Evolutionary conservation across 2,888 invertebrate genomes (phyloP).

Genomic region (Actias luna): DNA sequence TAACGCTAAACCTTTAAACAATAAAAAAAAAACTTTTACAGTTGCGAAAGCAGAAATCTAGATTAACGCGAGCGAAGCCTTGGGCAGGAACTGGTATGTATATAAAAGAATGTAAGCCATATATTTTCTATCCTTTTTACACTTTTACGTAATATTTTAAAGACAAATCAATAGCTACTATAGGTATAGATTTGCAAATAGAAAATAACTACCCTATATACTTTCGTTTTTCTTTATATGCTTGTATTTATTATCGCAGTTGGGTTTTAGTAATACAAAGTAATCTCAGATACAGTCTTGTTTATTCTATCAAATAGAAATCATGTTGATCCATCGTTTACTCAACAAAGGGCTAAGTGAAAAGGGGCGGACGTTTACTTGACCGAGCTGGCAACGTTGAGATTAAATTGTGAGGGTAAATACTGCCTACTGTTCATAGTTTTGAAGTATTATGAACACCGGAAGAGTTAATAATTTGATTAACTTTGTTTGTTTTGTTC

Average conservation of each 20-base stretch:
- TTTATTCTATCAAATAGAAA: constrained; percentile 18
- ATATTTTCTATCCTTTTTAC: no score
- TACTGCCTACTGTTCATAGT: background rate
- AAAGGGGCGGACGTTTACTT: constrained; percentile 45
- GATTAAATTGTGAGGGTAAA: background rate
- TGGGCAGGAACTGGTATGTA: no score
- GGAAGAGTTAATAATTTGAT: background rate
- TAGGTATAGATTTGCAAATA: no score
- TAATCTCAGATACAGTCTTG: constrained; percentile 13
- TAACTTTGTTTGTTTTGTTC: background rate
- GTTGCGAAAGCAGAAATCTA: no score
- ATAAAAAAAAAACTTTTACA: no score
- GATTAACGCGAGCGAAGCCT: no score
- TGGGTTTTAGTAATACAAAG: background rate
- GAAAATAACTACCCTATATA: no score
- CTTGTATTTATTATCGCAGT: background rate
- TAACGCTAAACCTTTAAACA: no score
- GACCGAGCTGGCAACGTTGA: constrained; percentile 14
- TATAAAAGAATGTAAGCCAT: no score
- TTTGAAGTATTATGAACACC: background rate
- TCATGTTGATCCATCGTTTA: constrained; percentile 8
- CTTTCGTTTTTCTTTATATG: background rate
- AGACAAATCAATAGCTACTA: no score
- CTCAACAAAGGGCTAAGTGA: constrained; percentile 32
- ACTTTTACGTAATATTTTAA: no score